Percentiles rank a stretch among this genome's conserved stretches.
Conservation (phyloP, 2,888 invertebrate species). For the Trissolcus japonicus region DNA sequence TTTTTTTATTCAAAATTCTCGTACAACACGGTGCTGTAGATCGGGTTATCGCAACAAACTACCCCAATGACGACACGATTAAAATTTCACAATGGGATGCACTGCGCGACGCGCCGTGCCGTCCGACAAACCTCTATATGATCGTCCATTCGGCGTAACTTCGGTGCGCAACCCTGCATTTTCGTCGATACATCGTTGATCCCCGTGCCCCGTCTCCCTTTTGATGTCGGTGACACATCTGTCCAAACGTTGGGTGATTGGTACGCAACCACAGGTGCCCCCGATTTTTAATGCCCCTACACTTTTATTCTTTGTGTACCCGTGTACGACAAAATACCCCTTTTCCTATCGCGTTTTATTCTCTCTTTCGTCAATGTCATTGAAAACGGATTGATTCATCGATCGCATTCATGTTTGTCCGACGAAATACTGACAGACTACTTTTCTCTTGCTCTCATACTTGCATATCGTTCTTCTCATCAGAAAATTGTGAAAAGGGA, state of each 20-base stretch:
- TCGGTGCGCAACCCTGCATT: conserved; percentile 43
- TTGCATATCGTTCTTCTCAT: conserved; percentile 37
- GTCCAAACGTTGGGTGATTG: conserved; percentile 70
- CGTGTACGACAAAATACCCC: conserved; percentile 59
- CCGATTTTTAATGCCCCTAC: conserved; percentile 74
- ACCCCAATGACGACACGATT: conserved; percentile 75
- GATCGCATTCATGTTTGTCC: conserved; percentile 68
- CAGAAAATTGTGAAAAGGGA: conserved; percentile 61
- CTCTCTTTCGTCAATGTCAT: conserved; percentile 70
- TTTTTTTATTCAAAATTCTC: conserved; percentile 58
- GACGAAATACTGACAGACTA: conserved; percentile 71
- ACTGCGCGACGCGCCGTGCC: conserved; percentile 64
- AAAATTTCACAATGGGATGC: conserved; percentile 74
- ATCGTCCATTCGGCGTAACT: conserved; percentile 64
- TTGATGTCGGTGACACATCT: conserved; percentile 49
- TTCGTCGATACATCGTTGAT: conserved; percentile 44
- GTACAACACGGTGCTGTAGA: conserved; percentile 64
- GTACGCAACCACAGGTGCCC: conserved; percentile 73
- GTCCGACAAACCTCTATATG: conserved; percentile 63
- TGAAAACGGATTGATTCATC: conserved; percentile 74
- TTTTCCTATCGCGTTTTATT: conserved; percentile 7
- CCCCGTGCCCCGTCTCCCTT: conserved; percentile 30
- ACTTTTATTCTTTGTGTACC: conserved; percentile 66
- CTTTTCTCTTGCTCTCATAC: conserved; percentile 31
- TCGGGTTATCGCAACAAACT: conserved; percentile 75